Percentiles rank a stretch among this genome's conserved stretches.
These are phyloP conservation scores for Metallyticus violacea DNA, from an alignment of 2,888 invertebrate genomes.

Conservation along the genomic window DNA sequence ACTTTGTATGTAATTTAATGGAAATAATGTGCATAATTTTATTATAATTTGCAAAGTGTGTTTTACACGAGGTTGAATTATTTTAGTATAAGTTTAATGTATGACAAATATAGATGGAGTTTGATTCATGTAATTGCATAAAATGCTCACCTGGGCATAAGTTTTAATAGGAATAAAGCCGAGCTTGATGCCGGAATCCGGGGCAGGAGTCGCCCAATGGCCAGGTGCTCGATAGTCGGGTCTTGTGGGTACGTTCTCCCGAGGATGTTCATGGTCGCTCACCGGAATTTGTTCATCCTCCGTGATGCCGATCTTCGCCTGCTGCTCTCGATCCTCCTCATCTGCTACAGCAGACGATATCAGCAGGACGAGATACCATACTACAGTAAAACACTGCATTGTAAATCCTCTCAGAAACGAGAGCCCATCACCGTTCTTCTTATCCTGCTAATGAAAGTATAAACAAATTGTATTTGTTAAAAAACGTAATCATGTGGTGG, in stretches of 20 bases:
- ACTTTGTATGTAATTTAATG: no score
- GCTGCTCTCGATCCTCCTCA: neutral
- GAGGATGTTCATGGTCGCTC: constrained; percentile 20
- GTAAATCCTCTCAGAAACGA: neutral
- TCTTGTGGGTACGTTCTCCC: constrained; percentile 19
- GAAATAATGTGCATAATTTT: no score
- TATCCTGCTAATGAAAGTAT: no score
- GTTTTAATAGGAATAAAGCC: constrained; percentile 41
- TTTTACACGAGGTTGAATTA: no score
- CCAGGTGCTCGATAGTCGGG: constrained; percentile 23
- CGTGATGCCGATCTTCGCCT: neutral
- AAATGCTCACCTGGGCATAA: constrained; percentile 37
- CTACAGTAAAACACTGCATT: neutral
- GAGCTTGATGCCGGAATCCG: constrained; percentile 35
- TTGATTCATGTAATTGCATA: no score
- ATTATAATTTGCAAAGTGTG: no score
- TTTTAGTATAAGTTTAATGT: no score
- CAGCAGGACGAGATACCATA: neutral
- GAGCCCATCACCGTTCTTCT: neutral
- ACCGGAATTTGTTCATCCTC: neutral
- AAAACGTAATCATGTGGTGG: no score
- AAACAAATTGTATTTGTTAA: no score
- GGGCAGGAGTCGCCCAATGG: constrained; percentile 34
- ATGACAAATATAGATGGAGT: no score
- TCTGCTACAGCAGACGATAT: neutral